A percentile compares a stretch with the other conserved stretches of the same genome.
These are phyloP conservation scores for Pocillopora damicornis DNA, from an alignment of 64 coral and sea anemone species.

Conservation along the genomic window DNA sequence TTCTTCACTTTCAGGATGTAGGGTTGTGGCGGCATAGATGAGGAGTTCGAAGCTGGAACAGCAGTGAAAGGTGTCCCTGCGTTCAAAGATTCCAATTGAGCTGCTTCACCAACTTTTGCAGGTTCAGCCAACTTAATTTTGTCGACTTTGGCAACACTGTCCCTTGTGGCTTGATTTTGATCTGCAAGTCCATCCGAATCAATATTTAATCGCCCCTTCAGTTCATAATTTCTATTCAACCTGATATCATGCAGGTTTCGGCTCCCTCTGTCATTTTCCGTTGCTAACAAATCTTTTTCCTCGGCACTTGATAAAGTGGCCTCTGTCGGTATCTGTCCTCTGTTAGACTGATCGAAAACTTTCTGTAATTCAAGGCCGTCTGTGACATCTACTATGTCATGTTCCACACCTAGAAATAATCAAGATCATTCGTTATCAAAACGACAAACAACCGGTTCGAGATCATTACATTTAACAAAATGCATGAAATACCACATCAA, in stretches of 20 bases:
- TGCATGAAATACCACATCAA: too few relatives aligned
- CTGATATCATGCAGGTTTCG: constrained; percentile 6
- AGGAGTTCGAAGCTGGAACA: constrained; percentile 35
- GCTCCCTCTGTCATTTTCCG: not conserved
- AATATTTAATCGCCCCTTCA: constrained; percentile 39
- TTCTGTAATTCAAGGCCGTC: constrained; percentile 24
- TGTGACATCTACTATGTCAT: constrained; percentile 6
- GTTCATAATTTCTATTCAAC: constrained; percentile 14
- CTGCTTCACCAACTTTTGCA: not conserved
- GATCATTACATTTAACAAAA: too few relatives aligned
- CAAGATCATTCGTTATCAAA: not conserved
- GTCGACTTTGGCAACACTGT: not conserved
- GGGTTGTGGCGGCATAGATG: constrained; percentile 35
- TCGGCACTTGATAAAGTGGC: not conserved
- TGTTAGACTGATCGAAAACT: not conserved
- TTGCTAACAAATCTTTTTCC: not conserved
- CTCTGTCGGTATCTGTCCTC: not conserved
- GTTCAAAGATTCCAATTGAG: constrained; percentile 25
- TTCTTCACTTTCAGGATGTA: constrained; percentile 49
- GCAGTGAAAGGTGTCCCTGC: not conserved
- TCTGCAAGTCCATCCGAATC: constrained; percentile 17
- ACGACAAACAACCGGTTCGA: too few relatives aligned
- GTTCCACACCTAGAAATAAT: constrained; percentile 26
- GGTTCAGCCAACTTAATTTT: constrained; percentile 12
- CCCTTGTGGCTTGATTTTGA: not conserved